Evolutionary conservation across 2,113 vertebrate genomes (phyloP), one percentile per base, ranked within the genome.

Genomic region (Ceuthmochares aereus): DNA sequence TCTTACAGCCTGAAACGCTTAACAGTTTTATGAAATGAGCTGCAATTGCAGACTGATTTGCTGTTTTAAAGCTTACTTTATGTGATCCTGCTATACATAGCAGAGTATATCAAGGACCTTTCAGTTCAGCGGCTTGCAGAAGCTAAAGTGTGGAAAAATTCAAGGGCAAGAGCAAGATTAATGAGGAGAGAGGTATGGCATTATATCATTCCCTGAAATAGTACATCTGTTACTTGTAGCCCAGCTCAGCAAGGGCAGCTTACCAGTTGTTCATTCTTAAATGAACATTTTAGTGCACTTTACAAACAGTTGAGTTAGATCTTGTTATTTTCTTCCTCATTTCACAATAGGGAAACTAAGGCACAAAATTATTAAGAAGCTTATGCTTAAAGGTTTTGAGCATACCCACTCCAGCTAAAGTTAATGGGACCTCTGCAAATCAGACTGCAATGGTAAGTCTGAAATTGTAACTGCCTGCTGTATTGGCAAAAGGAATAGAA

Each of bases 1-100:
- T 6, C 27, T 86, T 79, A 77, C 47, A 91, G 37, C 80, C 66
- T 93, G 43, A 87, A 97, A 93, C 69, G 54, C 85, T 93, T 90
- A 97, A 95, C n/a, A 88, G 82, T 77, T 97, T 96, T 95, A 89
- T 93, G 82, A 96, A 96, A 94, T 88, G 52, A 87, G 78, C 51
- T 87, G 83, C 95, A 97, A 87, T 47, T 92, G 58, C 66, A 91
- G 89, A 90, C 67, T 89, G 91, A 96, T 97, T 95, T 96, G 94
- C 87, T 97, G 82, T 93, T 96, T 94, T 91, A 96, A 96, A 95
- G 91, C 14, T 58, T 96, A 37, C 47, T 95, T 78, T 93, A 79
- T 59, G 25, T 63, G 62, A 81, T 68, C 30, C 60, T 94, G 77
- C 87, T 95, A 63, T 96, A 97, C 20, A 40, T 45, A 83, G 66